Conservation (phyloP, 2,797 vertebrate species). For the Manis crassicaudata region DNA sequence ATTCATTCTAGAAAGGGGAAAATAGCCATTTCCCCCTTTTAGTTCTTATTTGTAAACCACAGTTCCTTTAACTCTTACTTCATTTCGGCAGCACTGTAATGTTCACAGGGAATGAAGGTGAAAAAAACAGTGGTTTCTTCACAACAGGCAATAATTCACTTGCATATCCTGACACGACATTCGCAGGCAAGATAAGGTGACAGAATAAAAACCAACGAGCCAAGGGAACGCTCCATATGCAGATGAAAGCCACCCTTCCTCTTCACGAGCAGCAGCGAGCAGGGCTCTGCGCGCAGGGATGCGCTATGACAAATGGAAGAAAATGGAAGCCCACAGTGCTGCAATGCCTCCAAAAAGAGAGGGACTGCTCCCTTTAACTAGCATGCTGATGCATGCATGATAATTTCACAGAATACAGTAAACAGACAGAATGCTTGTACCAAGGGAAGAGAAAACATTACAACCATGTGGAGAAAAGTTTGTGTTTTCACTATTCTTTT, state of each 20-base stretch:
- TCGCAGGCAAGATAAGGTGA: background rate
- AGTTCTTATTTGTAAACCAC: conserved; percentile 47
- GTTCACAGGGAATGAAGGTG: background rate
- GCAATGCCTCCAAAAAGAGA: background rate
- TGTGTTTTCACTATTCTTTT: background rate
- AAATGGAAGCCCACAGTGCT: background rate
- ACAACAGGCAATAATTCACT: background rate
- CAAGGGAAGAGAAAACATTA: background rate
- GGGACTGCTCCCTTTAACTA: background rate
- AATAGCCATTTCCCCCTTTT: background rate
- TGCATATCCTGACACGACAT: background rate
- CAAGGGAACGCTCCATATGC: background rate
- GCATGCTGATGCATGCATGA: background rate
- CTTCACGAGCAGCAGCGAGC: background rate
- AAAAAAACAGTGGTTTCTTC: background rate
- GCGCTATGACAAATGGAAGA: background rate
- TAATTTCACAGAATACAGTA: background rate
- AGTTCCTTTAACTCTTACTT: conserved; percentile 40
- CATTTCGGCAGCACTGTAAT: conserved; percentile 11
- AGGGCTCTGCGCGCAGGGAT: background rate
- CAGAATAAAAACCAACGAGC: background rate
- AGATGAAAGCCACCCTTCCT: background rate
- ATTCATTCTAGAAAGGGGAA: background rate
- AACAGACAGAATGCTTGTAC: background rate
- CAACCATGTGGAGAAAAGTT: background rate